phyloP scores from a whole-genome alignment of 2,113 vertebrate genomes.

The Sula dactylatra region DNA sequence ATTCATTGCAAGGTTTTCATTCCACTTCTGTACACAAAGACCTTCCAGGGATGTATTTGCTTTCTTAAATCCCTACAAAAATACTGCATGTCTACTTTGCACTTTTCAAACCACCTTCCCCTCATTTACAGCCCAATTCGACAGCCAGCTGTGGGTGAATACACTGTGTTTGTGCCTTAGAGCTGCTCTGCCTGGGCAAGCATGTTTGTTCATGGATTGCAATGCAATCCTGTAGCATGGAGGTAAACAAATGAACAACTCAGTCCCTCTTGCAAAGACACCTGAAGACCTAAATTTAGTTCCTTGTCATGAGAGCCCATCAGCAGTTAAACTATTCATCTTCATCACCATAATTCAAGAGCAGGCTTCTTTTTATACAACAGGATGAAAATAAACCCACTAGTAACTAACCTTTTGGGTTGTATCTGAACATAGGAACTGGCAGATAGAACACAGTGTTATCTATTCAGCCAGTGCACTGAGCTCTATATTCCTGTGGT shows the following conservation, averaged over 20 bases:
- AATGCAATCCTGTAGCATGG: neutral
- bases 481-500: neutral
- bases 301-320: neutral
- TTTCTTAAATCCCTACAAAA: neutral
- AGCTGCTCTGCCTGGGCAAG: neutral
- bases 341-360: neutral
- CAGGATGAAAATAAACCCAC: neutral
- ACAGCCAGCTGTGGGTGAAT: neutral
- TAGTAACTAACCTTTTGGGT: neutral
- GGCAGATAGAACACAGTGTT: rapidly evolving
- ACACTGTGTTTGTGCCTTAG: neutral
- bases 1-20: neutral
- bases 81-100: neutral
- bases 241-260: neutral
- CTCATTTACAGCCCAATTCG: neutral
- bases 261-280: neutral
- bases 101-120: neutral
- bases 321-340: neutral
- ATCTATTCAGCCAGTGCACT: neutral
- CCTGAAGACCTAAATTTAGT: neutral
- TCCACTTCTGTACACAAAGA: neutral
- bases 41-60: neutral
- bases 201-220: neutral
- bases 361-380: neutral
- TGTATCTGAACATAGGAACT: neutral